Evolutionary conservation across 1,140 invertebrate genomes (phyloP).

Genomic region (Steinernema khuongi): DNA sequence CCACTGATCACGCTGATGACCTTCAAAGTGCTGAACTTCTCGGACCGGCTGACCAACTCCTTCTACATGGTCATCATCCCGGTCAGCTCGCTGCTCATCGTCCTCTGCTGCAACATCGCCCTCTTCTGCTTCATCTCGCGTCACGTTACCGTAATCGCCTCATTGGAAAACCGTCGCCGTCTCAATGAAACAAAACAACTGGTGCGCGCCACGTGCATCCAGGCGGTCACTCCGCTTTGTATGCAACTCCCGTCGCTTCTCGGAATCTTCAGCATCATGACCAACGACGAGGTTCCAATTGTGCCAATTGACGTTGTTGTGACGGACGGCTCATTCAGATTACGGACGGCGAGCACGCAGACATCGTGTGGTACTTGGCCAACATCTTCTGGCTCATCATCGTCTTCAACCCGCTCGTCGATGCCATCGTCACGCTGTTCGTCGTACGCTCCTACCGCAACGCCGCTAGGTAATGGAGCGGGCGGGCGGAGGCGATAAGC

Average conservation of each 20-base stretch:
- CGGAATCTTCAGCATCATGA: background rate
- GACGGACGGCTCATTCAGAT: background rate
- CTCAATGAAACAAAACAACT: constrained; percentile 10
- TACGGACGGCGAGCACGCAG: background rate
- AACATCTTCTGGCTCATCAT: constrained; percentile 6
- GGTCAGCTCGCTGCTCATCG: background rate
- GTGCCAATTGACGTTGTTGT: background rate
- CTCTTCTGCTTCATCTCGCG: constrained; percentile 5
- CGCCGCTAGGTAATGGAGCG: constrained; percentile 3
- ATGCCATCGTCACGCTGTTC: background rate
- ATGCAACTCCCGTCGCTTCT: constrained; percentile 3
- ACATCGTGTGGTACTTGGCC: constrained; percentile 8
- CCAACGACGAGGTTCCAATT: background rate
- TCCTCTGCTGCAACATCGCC: constrained; percentile 8
- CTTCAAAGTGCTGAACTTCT: background rate
- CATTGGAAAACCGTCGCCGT: constrained; percentile 1
- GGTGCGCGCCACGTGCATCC: background rate
- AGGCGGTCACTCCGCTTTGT: background rate
- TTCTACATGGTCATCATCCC: constrained; percentile 12
- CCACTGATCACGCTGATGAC: background rate
- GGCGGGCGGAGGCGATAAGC: too few relatives aligned
- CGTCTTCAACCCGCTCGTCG: constrained; percentile 4
- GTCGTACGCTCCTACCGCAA: background rate
- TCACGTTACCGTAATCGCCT: background rate
- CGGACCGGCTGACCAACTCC: constrained; percentile 1